Percentiles rank a stretch among this genome's conserved stretches.
Evolutionary conservation across 2,888 invertebrate genomes (phyloP).

Genomic region (Parnassius mnemosyne): DNA sequence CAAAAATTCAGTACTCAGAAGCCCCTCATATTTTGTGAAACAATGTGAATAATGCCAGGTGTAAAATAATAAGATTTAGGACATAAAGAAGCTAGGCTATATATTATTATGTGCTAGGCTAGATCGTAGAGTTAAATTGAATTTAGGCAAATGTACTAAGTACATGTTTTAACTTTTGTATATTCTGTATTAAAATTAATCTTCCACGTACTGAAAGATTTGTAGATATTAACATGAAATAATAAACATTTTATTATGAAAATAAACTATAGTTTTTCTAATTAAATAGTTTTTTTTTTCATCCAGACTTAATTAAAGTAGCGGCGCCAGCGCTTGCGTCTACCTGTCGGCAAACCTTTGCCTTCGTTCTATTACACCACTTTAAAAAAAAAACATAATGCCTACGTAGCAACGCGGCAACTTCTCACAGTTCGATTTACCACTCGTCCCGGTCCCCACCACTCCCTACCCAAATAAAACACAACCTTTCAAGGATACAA

Average conservation of each 20-base stretch:
- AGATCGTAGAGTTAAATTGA: too few species aligned
- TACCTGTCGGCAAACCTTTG: constrained; percentile 75
- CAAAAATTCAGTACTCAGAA: too few species aligned
- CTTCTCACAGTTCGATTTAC: constrained; percentile 70
- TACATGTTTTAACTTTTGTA: too few species aligned
- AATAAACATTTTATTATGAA: not conserved
- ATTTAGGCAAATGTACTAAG: too few species aligned
- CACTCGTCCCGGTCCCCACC: constrained; percentile 42
- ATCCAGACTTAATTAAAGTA: constrained; percentile 69
- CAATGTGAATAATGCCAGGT: too few species aligned
- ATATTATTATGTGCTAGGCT: too few species aligned
- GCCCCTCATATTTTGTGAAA: too few species aligned
- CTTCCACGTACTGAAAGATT: too few species aligned
- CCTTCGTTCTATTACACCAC: constrained; percentile 73
- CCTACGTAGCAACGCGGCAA: constrained; percentile 63
- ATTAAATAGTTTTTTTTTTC: constrained; percentile 30
- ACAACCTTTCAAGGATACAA: constrained; percentile 79
- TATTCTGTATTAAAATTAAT: too few species aligned
- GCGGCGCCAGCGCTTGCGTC: constrained; percentile 67
- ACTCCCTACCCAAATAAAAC: constrained; percentile 64
- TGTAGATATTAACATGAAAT: too few species aligned
- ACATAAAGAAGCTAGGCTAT: too few species aligned
- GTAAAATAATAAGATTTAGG: too few species aligned
- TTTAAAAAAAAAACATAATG: constrained; percentile 76
- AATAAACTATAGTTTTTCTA: constrained; percentile 9